Conservation (phyloP, 1,140 invertebrate species). For the Aradophagus sp. region DNA sequence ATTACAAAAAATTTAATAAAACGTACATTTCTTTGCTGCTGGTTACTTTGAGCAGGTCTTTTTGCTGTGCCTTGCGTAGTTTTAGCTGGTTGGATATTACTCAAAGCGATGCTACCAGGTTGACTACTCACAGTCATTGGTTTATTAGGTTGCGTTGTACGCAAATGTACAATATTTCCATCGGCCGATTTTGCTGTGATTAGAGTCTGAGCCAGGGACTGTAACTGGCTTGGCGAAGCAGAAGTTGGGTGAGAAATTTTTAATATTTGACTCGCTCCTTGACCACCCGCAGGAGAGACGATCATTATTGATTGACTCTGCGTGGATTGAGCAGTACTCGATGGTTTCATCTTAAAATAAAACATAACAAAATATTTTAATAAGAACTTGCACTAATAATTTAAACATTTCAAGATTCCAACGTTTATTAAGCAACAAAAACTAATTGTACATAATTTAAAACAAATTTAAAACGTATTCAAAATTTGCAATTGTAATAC, state of each 20-base stretch:
- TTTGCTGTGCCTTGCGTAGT: slow-evolving; percentile 65
- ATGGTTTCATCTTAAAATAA: slow-evolving; percentile 62
- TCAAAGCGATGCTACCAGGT: slow-evolving; percentile 65
- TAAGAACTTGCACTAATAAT: too few species aligned
- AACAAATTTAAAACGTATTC: neutral
- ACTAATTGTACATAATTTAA: neutral
- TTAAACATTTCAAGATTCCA: slow-evolving; percentile 1
- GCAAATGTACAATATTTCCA: slow-evolving; percentile 72
- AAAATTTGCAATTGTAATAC: slow-evolving; percentile 13
- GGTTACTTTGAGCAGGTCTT: slow-evolving; percentile 62
- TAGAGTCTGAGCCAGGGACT: slow-evolving; percentile 71
- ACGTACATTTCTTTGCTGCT: slow-evolving; percentile 68
- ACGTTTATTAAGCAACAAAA: too few species aligned
- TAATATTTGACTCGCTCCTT: slow-evolving; percentile 70
- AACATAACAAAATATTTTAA: too few species aligned
- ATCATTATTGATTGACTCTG: slow-evolving; percentile 74
- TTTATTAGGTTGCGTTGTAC: slow-evolving; percentile 61
- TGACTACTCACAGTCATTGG: slow-evolving; percentile 57
- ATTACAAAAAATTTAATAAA: too few species aligned
- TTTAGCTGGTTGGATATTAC: slow-evolving; percentile 67
- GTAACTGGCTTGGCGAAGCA: slow-evolving; percentile 68
- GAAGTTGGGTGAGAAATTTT: slow-evolving; percentile 73
- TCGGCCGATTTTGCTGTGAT: slow-evolving; percentile 72
- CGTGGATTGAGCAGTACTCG: slow-evolving; percentile 57
- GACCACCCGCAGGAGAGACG: slow-evolving; percentile 69